phyloP scores from a whole-genome alignment of 2,113 vertebrate genomes.

The Opisthocomus hoazin region DNA sequence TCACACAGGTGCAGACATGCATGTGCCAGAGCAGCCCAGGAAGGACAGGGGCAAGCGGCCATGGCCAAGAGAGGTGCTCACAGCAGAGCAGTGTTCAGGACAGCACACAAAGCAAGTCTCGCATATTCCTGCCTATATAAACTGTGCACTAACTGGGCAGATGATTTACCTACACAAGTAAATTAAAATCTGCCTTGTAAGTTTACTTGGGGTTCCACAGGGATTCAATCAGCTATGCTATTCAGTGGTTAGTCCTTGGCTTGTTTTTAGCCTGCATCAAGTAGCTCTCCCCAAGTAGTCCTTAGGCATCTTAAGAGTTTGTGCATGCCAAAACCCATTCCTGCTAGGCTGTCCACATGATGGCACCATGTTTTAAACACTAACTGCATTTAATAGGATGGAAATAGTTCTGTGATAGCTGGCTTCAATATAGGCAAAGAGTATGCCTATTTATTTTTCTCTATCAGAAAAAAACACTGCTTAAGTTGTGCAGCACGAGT shows the following conservation, averaged over 20 bases:
- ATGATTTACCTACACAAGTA: background rate
- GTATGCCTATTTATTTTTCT: background rate
- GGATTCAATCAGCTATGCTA: background rate
- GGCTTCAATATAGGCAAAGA: background rate
- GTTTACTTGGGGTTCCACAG: background rate
- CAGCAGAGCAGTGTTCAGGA: background rate
- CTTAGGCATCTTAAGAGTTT: background rate
- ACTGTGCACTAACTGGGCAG: background rate
- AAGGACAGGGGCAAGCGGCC: background rate
- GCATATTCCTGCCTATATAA: background rate
- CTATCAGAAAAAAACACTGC: background rate
- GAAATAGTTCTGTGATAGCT: background rate
- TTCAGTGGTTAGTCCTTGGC: background rate
- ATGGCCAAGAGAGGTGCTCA: background rate
- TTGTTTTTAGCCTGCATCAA: background rate
- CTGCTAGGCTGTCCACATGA: background rate
- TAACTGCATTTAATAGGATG: background rate
- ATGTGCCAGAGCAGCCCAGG: background rate
- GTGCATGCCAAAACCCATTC: background rate
- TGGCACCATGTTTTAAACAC: background rate
- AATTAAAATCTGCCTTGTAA: background rate
- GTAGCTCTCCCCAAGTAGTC: background rate
- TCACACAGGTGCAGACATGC: background rate
- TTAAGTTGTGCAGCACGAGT: background rate
- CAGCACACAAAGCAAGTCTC: background rate